A percentile compares a stretch with the other conserved stretches of the same genome.
These are phyloP conservation scores for Tetrao urogallus DNA, from an alignment of 2,113 vertebrate species.

Conservation along the genomic window DNA sequence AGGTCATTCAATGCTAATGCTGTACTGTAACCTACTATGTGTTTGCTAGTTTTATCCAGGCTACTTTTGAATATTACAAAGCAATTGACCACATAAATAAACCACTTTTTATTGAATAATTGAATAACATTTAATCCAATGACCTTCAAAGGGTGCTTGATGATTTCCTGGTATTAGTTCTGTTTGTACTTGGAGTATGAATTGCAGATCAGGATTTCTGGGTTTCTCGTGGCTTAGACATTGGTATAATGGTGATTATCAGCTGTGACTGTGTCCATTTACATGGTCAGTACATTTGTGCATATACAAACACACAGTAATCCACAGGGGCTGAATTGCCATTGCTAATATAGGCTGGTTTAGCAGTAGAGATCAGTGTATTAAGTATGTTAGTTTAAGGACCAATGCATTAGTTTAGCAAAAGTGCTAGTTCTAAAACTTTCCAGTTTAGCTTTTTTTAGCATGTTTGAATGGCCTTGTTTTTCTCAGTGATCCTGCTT, in stretches of 20 bases:
- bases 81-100: neutral
- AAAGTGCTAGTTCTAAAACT: too few species aligned
- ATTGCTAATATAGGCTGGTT: too few species aligned
- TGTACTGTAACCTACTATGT: neutral
- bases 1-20: neutral
- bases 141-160: neutral
- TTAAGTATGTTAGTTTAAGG: too few species aligned
- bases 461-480: too few species aligned
- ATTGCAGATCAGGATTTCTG: neutral
- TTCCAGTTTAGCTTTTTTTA: too few species aligned
- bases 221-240: neutral
- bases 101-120: neutral
- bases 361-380: too few species aligned
- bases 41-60: neutral
- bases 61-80: neutral
- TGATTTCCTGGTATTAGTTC: neutral
- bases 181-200: neutral
- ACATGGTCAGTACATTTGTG: neutral
- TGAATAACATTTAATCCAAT: slow-evolving; percentile 14
- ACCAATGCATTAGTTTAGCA: too few species aligned
- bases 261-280: fast-evolving
- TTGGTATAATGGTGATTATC: neutral
- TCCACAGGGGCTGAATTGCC: fast-evolving
- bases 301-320: too few species aligned
- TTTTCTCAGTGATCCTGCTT: too few species aligned